These are phyloP conservation scores for Synanthedon myopaeformis DNA, from an alignment of 2,888 invertebrate genomes.

Conservation along the genomic window DNA sequence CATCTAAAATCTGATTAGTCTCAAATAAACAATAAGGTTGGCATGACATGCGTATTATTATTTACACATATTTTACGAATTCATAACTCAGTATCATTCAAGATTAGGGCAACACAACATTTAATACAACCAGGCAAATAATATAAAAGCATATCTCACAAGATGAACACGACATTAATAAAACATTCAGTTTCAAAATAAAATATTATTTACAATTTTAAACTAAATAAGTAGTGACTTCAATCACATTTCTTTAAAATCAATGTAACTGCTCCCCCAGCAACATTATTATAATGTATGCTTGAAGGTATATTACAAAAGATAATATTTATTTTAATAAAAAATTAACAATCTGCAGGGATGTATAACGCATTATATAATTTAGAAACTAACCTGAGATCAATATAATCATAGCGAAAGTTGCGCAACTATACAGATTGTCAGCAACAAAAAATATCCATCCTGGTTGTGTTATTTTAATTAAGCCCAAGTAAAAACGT, in stretches of 20 bases:
- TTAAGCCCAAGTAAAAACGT: slow-evolving; percentile 45
- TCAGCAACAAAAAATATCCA: slow-evolving; percentile 4
- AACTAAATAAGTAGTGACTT: too few relatives aligned
- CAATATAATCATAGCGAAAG: background rate
- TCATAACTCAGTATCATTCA: slow-evolving; percentile 5
- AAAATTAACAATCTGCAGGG: too few relatives aligned
- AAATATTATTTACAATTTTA: too few relatives aligned
- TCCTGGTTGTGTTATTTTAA: slow-evolving; percentile 14
- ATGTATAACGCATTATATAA: too few relatives aligned
- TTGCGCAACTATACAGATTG: background rate
- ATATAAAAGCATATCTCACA: background rate
- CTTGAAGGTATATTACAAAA: too few relatives aligned
- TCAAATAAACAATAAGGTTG: slow-evolving; percentile 28
- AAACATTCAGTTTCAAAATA: too few relatives aligned
- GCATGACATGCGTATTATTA: slow-evolving; percentile 47
- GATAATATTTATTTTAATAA: too few relatives aligned
- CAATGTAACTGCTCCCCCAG: too few relatives aligned
- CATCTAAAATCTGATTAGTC: slow-evolving; percentile 27
- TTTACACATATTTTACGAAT: background rate
- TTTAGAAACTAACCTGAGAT: background rate
- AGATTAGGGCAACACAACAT: slow-evolving; percentile 8
- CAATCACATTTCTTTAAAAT: too few relatives aligned
- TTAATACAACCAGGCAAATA: slow-evolving; percentile 6
- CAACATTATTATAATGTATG: too few relatives aligned
- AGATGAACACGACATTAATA: too few relatives aligned